Evolutionary conservation across 2,113 vertebrate genomes (phyloP), one percentile per base, ranked within the genome.

Genomic region (Coptodon rendalli): DNA sequence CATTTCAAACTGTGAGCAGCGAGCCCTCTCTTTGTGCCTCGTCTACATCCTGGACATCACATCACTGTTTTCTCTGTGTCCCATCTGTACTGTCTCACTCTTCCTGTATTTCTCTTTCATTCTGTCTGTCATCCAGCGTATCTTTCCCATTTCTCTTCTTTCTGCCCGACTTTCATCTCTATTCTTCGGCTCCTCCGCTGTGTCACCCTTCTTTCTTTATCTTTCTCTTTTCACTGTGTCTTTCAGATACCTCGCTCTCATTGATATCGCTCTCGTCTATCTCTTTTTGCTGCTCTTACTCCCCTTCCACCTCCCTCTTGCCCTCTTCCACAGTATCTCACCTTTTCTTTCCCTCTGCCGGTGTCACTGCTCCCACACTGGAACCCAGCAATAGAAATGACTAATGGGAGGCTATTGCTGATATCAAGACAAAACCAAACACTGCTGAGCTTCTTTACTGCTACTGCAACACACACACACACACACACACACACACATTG

Each of bases 341-440:
- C 66, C 29, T 57, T 31, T 34, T 31, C 83, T 57, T 63, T 61
- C 16, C 45, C 29, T 29, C 17, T 84, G 84, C 85, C 81, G 5
- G 43, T 91, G 84, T 84, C 80, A 80, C n/a, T 85, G 63, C 57
- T 52, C 45, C 78, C 38, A 45, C 73, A 53, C 83, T 11, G 82
- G 82, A 89, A 80, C 59, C 52, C 59, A 68, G 59, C 78, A 83
- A 83, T 78, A 57, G 24, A 83, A 76, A 90, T 88, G 87, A 90
- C 84, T 89, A 89, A 92, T 89, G 82, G 86, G 86, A 89, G 87
- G 85, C 90, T 92, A 91, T 71, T 87, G 89, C 86, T 87, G 89
- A 93, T 91, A 92, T 84, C 59, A 84, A 91, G 76, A 89, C 84
- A 82, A 91, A 89, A 82, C 81, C 71, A 79, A 85, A 68, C 80